Percentiles rank a stretch among this genome's conserved stretches.
These are phyloP conservation scores for Lucilia sericata DNA, from an alignment of 1,140 invertebrate species.

Conservation along the genomic window DNA sequence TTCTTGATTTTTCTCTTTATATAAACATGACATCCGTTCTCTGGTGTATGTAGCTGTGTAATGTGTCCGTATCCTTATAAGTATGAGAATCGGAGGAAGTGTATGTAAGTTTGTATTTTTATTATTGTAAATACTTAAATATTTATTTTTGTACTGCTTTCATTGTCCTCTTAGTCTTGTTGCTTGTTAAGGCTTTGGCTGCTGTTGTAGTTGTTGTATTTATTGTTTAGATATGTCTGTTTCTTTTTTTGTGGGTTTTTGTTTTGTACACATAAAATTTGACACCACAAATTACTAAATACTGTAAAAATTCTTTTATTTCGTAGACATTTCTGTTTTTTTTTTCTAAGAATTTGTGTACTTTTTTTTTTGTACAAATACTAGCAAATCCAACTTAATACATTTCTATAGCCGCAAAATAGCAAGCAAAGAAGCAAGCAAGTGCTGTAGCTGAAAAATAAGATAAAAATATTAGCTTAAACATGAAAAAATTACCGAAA, in stretches of 20 bases:
- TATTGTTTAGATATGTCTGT: background rate
- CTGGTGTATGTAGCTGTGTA: background rate
- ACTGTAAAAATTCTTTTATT: conserved; percentile 6
- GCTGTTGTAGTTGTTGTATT: background rate
- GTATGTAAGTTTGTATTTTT: background rate
- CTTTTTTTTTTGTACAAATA: background rate
- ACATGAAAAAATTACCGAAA: conserved; percentile 9
- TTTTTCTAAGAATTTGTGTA: too few species aligned
- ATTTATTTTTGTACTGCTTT: background rate
- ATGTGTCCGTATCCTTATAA: too few species aligned
- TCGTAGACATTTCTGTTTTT: background rate
- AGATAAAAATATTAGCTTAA: background rate
- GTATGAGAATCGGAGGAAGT: background rate
- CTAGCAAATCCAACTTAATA: background rate
- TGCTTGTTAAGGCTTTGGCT: background rate
- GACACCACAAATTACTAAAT: conserved; percentile 24
- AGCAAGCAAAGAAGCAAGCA: background rate
- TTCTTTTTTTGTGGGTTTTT: background rate
- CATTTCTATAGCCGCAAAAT: background rate
- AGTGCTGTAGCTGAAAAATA: background rate
- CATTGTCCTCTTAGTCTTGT: background rate
- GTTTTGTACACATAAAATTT: background rate
- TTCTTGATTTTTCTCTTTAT: background rate
- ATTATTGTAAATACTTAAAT: background rate
- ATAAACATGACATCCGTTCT: conserved; percentile 30